Percentiles rank a stretch among this genome's conserved stretches.
These are phyloP conservation scores for Pantelozetes paolii DNA, from an alignment of 2,888 invertebrate species.

Conservation along the genomic window DNA sequence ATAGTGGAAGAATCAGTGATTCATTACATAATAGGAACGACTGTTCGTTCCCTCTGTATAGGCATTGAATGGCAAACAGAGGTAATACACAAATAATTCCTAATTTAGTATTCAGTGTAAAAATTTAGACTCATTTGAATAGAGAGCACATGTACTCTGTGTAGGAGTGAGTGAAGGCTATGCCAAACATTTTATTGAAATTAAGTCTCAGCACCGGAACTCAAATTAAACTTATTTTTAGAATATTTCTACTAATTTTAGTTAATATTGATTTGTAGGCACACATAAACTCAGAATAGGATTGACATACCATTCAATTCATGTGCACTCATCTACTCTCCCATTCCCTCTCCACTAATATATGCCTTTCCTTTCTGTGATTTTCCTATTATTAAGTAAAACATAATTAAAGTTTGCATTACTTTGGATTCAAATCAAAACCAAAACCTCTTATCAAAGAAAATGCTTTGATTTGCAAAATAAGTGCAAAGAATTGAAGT, in stretches of 20 bases:
- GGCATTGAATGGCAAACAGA: not conserved
- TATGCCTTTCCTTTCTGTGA: too few species aligned
- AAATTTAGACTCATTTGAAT: not conserved
- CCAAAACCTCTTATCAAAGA: too few species aligned
- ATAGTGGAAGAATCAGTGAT: not conserved
- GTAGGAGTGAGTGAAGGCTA: not conserved
- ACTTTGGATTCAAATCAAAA: too few species aligned
- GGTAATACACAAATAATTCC: constrained; percentile 21
- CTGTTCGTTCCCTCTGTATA: not conserved
- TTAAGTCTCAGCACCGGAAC: not conserved
- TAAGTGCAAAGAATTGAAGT: too few species aligned
- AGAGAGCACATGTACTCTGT: not conserved
- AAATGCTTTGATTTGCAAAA: too few species aligned
- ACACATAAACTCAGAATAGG: not conserved
- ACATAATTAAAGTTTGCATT: too few species aligned
- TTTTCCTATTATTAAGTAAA: too few species aligned
- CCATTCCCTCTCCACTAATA: too few species aligned
- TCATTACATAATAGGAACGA: not conserved
- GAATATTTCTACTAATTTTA: not conserved
- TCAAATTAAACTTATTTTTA: constrained; percentile 7
- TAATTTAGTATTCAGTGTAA: constrained; percentile 8
- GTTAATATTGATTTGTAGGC: not conserved
- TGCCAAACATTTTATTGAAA: not conserved
- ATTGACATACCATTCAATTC: too few species aligned
- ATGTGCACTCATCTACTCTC: too few species aligned